Evolutionary conservation across 2,888 invertebrate species (phyloP).

Genomic region (Campoplex capitator): DNA sequence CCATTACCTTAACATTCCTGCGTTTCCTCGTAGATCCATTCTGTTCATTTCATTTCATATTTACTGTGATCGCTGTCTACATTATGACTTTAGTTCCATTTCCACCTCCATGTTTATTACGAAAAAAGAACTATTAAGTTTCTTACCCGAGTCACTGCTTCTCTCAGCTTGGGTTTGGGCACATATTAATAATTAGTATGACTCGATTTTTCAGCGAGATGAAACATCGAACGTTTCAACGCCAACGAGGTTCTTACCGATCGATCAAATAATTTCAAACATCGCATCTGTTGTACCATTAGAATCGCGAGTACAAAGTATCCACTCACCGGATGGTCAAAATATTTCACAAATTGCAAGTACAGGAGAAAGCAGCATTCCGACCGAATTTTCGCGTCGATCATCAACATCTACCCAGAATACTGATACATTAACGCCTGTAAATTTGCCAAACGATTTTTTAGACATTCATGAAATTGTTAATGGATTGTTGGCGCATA

Average conservation of each 20-base stretch:
- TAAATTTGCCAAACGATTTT: constrained; percentile 79
- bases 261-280: constrained; percentile 83
- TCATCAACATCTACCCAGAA: constrained; percentile 83
- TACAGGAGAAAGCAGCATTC: constrained; percentile 68
- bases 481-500: constrained; percentile 61
- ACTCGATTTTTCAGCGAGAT: constrained; percentile 82
- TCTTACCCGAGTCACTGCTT: too few relatives aligned
- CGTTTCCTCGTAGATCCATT: too few relatives aligned
- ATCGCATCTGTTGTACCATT: constrained; percentile 77
- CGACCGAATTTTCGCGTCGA: constrained; percentile 80
- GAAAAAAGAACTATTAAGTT: too few relatives aligned
- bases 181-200: neutral
- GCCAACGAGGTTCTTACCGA: constrained; percentile 82
- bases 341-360: constrained; percentile 28
- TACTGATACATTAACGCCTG: constrained; percentile 82
- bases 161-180: neutral
- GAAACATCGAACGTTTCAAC: constrained; percentile 83
- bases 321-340: constrained; percentile 75
- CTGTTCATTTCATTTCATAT: too few relatives aligned
- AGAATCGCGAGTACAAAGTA: constrained; percentile 75
- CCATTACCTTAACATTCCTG: too few relatives aligned
- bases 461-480: constrained; percentile 78
- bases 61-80: too few relatives aligned
- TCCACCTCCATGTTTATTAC: too few relatives aligned
- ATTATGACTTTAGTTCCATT: too few relatives aligned